Conservation (phyloP, 1,140 invertebrate species). For the Polyergus mexicanus region DNA sequence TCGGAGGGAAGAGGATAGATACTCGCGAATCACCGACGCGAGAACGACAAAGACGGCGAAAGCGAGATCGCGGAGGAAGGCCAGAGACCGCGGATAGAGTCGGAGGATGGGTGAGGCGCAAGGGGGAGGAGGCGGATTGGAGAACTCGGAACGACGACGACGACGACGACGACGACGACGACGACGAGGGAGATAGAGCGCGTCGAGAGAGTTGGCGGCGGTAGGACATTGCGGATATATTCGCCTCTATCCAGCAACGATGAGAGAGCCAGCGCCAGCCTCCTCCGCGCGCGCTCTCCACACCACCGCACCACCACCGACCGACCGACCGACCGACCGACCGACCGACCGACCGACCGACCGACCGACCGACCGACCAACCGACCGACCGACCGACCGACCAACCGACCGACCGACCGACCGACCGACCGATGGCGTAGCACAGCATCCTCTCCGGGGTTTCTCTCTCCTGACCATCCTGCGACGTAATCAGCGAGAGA, state of each 20-base stretch:
- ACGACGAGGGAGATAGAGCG: slow-evolving; percentile 67
- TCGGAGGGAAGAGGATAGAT: slow-evolving; percentile 62
- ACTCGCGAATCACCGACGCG: slow-evolving; percentile 43
- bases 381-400: slow-evolving; percentile 42
- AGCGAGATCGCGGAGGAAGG: slow-evolving; percentile 52
- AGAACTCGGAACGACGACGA: slow-evolving; percentile 46
- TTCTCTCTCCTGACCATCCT: slow-evolving; percentile 83
- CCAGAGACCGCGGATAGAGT: slow-evolving; percentile 36
- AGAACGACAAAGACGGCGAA: slow-evolving; percentile 33
- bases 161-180: slow-evolving; percentile 10
- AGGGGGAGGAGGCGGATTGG: not conserved
- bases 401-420: slow-evolving; percentile 56
- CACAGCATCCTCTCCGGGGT: slow-evolving; percentile 79
- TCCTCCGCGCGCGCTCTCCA: slow-evolving; percentile 57
- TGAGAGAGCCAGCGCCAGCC: slow-evolving; percentile 57
- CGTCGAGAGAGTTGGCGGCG: slow-evolving; percentile 76
- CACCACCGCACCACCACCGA: slow-evolving; percentile 38
- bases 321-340: slow-evolving; percentile 54
- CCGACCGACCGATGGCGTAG: slow-evolving; percentile 53
- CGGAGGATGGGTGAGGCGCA: slow-evolving; percentile 48
- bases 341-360: slow-evolving; percentile 57
- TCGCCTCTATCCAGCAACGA: slow-evolving; percentile 79
- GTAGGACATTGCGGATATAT: slow-evolving; percentile 86
- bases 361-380: slow-evolving; percentile 31
- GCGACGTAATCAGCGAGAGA: slow-evolving; percentile 87